These are phyloP conservation scores for Lepidocyrtoides sp. DNA, from an alignment of 2,888 invertebrate genomes.

Conservation along the genomic window DNA sequence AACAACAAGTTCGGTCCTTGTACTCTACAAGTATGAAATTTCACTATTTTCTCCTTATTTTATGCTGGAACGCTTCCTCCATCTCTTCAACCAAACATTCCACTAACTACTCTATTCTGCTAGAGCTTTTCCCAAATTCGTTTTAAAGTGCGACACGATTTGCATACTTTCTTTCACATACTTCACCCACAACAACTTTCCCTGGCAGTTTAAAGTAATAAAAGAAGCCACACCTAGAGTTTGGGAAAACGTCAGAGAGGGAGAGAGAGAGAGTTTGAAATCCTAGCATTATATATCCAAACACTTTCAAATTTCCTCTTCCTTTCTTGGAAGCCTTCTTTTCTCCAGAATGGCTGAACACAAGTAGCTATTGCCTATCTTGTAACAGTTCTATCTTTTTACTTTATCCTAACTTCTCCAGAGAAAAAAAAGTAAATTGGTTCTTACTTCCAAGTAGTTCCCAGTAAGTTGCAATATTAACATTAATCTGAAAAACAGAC, in stretches of 20 bases:
- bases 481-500: not conserved
- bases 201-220: conserved; percentile 11
- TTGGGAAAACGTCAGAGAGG: too few species aligned
- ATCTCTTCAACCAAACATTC: not conserved
- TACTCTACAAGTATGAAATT: not conserved
- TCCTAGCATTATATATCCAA: not conserved
- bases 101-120: not conserved
- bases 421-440: conserved; percentile 32
- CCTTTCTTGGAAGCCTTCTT: too few species aligned
- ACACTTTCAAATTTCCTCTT: not conserved
- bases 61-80: not conserved
- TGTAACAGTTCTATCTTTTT: not conserved
- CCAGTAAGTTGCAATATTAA: not conserved
- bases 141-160: conserved; percentile 16
- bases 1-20: conserved; percentile 22
- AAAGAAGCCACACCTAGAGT: not conserved
- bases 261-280: too few species aligned
- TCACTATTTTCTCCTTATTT: not conserved
- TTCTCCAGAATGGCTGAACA: not conserved
- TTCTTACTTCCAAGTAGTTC: not conserved
- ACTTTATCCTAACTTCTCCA: not conserved
- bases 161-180: conserved; percentile 51
- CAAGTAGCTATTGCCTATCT: conserved; percentile 2
- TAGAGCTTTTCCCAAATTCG: conserved; percentile 1
- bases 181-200: conserved; percentile 44